Conservation (phyloP, 2,797 vertebrate genomes). For the Pseudotriccus pelzelni region DNA sequence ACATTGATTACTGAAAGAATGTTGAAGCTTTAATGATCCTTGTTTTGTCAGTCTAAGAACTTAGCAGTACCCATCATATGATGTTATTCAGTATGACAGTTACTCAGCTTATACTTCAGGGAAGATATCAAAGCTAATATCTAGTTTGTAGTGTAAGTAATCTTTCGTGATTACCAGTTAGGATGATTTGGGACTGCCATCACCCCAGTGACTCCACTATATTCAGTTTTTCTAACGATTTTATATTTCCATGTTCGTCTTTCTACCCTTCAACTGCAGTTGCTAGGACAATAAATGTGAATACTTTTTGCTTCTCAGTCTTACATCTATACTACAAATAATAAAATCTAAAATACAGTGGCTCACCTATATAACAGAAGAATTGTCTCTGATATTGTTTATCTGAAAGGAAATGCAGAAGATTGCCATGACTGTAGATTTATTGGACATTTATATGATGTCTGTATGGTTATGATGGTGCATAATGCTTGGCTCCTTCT, state of each 20-base stretch:
- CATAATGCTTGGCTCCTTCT: conserved; percentile 35
- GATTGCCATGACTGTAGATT: conserved; percentile 37
- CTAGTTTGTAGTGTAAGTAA: conserved; percentile 50
- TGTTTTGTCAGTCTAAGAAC: conserved; percentile 34
- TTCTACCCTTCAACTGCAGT: conserved; percentile 20
- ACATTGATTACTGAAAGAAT: conserved; percentile 46
- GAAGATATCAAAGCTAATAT: conserved; percentile 59
- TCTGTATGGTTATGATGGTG: conserved; percentile 41
- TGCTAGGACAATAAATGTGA: conserved; percentile 54
- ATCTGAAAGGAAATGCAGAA: conserved; percentile 26
- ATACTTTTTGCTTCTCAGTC: conserved; percentile 28
- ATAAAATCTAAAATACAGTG: conserved; percentile 43
- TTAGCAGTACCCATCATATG: conserved; percentile 24
- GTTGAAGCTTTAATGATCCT: conserved; percentile 32
- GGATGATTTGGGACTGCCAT: conserved; percentile 41
- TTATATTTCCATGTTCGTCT: conserved; percentile 49
- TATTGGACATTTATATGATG: conserved; percentile 19
- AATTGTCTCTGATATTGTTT: conserved; percentile 24
- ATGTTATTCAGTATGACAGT: conserved; percentile 43
- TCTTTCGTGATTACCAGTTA: conserved; percentile 53
- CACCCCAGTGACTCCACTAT: not conserved
- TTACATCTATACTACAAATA: conserved; percentile 33
- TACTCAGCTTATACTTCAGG: conserved; percentile 51
- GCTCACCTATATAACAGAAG: not conserved
- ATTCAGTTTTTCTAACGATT: conserved; percentile 26